Evolutionary conservation across 2,113 vertebrate species (phyloP).

Genomic region (Asarcornis scutulata): DNA sequence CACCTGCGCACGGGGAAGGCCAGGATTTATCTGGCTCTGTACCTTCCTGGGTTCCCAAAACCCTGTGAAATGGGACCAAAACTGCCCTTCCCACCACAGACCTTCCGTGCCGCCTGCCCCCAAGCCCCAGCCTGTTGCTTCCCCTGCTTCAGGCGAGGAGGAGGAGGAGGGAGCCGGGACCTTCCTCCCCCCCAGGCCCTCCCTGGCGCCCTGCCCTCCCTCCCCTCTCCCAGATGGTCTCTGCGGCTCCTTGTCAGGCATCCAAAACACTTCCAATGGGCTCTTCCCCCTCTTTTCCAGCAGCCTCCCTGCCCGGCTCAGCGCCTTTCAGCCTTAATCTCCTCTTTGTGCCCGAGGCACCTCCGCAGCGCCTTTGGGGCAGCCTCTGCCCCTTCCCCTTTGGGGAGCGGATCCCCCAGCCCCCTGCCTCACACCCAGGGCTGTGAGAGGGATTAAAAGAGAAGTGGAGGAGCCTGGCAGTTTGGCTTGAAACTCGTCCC

Average conservation of each 20-base stretch:
- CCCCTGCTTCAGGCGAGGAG: neutral
- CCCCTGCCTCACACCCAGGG: neutral
- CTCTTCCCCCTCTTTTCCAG: neutral
- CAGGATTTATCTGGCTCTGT: neutral
- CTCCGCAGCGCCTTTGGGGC: neutral
- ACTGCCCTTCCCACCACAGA: neutral
- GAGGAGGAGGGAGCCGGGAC: neutral
- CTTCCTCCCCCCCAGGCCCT: neutral
- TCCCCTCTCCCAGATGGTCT: constrained; percentile 38
- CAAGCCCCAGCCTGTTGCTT: neutral
- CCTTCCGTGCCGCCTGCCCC: neutral
- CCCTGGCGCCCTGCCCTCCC: constrained; percentile 27
- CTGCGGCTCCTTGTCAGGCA: constrained; percentile 4
- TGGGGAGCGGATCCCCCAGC: neutral
- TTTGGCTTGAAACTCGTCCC: neutral
- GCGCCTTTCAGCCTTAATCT: constrained; percentile 13
- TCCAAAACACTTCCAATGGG: neutral
- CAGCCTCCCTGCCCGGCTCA: neutral
- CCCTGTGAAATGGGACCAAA: neutral
- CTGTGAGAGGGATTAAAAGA: constrained; percentile 29
- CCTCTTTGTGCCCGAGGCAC: neutral
- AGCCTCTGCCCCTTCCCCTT: neutral
- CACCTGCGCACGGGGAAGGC: rapidly evolving
- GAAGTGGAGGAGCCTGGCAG: neutral
- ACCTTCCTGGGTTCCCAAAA: neutral